Evolutionary conservation across 1,140 invertebrate species (phyloP), one percentile per base, ranked within the genome.

Genomic region (Subanguina moxae): DNA sequence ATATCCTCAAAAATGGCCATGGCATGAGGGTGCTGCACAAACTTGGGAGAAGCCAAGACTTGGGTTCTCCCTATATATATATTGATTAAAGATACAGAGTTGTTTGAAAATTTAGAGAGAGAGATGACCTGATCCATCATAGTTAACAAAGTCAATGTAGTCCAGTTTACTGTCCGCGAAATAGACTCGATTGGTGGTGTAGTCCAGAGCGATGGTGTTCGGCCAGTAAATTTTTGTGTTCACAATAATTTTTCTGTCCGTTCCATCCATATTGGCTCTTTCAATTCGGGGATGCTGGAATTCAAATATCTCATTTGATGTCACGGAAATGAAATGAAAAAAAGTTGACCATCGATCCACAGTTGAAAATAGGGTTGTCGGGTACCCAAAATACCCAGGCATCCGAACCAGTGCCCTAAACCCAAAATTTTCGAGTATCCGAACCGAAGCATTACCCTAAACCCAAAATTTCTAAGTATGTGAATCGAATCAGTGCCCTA

Each of bases 201-300:
- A 90, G 80, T 99, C 95, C 17, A 99, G 83, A 0, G 94, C 92
- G 0, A 99, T 83, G 3, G 93, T 94, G 81, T 97, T 97, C 0
- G 94, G 94, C 94, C 94, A 97, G 84, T 93, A 97, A 25, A 99
- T 93, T 80, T 97, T 97, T 0, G 92, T 94, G 19, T 88, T 90
- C 25, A 98, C 91, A 27, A 99, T 93, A 0, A 89, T 88, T 17
- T 86, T 87, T 11, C 94, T 87, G 75, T 90, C 89, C 0, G 88
- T 88, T 0, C 94, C 94, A 80, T 98, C 94, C 90, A 98, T 91
- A 23, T 93, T 93, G 9, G 94, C 89, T 67, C 93, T 85, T 84
- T 98, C 94, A 65, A 98, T 93, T 1, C 93, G 84, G 1, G 94
- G 94, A 85, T 95, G 92, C 81, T 95, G 62, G 42, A 71, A n/a